Evolutionary conservation across 2,113 vertebrate genomes (phyloP).

Genomic region (Calyptomena viridis): DNA sequence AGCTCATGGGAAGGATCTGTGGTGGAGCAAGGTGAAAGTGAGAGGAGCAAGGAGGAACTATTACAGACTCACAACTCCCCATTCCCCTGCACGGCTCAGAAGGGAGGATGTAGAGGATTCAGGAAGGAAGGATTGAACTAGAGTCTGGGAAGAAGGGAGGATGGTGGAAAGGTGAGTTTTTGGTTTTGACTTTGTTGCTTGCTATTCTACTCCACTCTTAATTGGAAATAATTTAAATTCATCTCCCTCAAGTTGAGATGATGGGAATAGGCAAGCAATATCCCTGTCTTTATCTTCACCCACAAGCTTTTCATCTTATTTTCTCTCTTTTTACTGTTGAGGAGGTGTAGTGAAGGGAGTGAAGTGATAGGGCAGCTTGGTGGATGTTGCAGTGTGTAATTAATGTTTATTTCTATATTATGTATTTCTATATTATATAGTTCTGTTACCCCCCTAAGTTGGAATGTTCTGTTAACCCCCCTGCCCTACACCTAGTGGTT

Average conservation of each 20-base stretch:
- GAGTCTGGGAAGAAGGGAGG: background rate
- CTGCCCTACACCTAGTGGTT: no score
- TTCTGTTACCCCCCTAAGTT: no score
- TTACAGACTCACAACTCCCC: background rate
- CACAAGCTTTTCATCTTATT: background rate
- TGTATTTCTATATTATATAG: no score
- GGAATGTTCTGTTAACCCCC: no score
- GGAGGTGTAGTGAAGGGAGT: background rate
- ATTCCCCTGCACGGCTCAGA: background rate
- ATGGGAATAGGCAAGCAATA: background rate
- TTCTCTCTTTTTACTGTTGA: background rate
- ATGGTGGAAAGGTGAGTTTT: background rate
- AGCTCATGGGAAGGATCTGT: background rate
- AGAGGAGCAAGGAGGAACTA: background rate
- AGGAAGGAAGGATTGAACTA: background rate
- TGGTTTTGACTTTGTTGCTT: background rate
- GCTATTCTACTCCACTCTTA: background rate
- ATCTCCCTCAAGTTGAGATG: rapidly evolving
- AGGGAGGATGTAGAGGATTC: background rate
- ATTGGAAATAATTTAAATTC: background rate
- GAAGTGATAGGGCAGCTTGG: background rate
- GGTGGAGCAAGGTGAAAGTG: background rate
- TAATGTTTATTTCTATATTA: no score
- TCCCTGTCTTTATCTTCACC: background rate
- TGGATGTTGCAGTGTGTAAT: no score